phyloP scores from a whole-genome alignment of 2,113 vertebrate genomes.

The Antechinus flavipes region DNA sequence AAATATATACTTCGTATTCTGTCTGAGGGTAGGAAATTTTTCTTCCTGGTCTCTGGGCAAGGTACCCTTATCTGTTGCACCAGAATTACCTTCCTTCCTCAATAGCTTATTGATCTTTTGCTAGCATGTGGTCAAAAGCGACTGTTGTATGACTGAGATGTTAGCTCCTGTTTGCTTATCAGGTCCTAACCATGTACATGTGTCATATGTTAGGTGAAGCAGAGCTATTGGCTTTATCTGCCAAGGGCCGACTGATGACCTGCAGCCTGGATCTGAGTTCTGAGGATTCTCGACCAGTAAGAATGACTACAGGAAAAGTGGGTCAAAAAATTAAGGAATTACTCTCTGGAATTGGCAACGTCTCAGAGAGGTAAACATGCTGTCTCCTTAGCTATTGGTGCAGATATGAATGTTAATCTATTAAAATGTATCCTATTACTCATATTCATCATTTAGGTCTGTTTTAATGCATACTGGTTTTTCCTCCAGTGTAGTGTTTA shows the following conservation, averaged over 20 bases:
- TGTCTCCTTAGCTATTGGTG: rapidly evolving
- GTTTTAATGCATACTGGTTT: neutral
- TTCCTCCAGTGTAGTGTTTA: neutral
- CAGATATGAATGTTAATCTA: neutral
- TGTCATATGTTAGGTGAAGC: slow-evolving; percentile 81
- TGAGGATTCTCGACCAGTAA: slow-evolving; percentile 4
- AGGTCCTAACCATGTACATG: rapidly evolving
- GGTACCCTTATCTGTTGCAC: neutral
- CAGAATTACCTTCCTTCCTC: neutral
- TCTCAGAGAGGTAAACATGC: slow-evolving; percentile 89
- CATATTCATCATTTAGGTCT: neutral
- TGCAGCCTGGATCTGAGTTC: slow-evolving; percentile 85
- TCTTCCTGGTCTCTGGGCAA: neutral
- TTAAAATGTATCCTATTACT: neutral
- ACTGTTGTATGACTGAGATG: neutral
- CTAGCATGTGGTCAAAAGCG: rapidly evolving
- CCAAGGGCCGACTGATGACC: slow-evolving; percentile 89
- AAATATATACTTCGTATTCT: neutral
- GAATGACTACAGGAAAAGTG: slow-evolving; percentile 68
- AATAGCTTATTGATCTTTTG: neutral
- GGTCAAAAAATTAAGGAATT: slow-evolving; percentile 89
- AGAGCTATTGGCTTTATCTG: slow-evolving; percentile 88
- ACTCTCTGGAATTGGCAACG: slow-evolving; percentile 90
- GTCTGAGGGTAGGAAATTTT: neutral
- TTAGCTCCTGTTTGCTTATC: neutral